Percentiles rank a stretch among this genome's conserved stretches.
Evolutionary conservation across 2,888 invertebrate genomes (phyloP).

Genomic region (Agonopterix arenella): DNA sequence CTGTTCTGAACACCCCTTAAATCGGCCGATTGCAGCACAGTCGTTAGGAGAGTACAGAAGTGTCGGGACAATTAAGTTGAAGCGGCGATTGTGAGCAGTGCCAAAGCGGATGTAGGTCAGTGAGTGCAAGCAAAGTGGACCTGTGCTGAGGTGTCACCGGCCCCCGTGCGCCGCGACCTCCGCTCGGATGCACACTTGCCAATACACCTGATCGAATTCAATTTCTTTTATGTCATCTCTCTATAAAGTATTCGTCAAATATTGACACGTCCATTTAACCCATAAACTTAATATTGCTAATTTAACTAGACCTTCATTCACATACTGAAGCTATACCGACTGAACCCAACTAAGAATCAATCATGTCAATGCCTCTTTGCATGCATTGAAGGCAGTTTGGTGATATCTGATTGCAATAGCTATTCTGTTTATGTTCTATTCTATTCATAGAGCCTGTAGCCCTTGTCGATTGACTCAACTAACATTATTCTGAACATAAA

Average conservation of each 20-base stretch:
- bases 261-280: too few species aligned
- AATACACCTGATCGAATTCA: conserved; percentile 16
- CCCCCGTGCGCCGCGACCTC: conserved; percentile 43
- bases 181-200: conserved; percentile 36
- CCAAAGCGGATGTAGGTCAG: conserved; percentile 76
- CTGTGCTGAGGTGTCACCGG: conserved; percentile 55
- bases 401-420: too few species aligned
- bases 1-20: conserved; percentile 54
- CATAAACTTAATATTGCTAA: too few species aligned
- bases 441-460: conserved; percentile 8
- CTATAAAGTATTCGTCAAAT: too few species aligned
- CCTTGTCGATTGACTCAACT: conserved; percentile 28
- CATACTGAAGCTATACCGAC: too few species aligned
- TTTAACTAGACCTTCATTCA: too few species aligned
- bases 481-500: conserved; percentile 53
- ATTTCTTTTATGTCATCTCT: background rate
- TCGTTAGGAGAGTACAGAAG: conserved; percentile 72
- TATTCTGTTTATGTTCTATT: too few species aligned
- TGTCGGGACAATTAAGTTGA: conserved; percentile 76
- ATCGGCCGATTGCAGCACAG: conserved; percentile 70
- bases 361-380: too few species aligned
- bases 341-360: too few species aligned
- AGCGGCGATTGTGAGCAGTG: conserved; percentile 74
- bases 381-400: too few species aligned
- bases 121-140: conserved; percentile 55